phyloP scores from a whole-genome alignment of 2,113 vertebrate species.

The Microcebus murinus region DNA sequence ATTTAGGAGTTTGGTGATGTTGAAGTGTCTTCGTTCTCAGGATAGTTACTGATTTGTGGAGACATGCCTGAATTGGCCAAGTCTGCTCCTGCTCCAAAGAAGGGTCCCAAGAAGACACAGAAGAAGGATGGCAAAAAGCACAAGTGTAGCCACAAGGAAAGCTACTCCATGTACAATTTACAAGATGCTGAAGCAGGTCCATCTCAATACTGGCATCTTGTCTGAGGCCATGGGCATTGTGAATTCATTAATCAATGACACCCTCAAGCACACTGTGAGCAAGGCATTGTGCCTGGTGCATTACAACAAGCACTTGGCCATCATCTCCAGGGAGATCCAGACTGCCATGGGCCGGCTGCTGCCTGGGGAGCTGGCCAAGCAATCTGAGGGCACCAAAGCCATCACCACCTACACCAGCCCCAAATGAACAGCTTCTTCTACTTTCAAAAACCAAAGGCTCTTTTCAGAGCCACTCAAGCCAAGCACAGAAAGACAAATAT shows the following conservation, averaged over 20 bases:
- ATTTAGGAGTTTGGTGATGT: not conserved
- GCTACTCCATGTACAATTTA: not conserved
- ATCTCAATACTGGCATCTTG: not conserved
- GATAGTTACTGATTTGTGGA: not conserved
- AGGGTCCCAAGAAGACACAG: not conserved
- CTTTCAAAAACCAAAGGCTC: not conserved
- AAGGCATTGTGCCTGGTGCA: not conserved
- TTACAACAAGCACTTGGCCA: not conserved
- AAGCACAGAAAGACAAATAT: not conserved
- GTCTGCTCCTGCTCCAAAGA: not conserved
- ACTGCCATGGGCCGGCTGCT: not conserved
- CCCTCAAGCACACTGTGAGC: not conserved
- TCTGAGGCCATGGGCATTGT: not conserved
- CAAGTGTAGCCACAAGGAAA: not conserved
- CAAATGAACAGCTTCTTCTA: not conserved
- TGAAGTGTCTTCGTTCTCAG: not conserved
- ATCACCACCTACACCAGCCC: not conserved
- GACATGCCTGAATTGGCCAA: not conserved
- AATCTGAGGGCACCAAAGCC: not conserved
- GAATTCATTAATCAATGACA: not conserved
- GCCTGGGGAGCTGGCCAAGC: not conserved
- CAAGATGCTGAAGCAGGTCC: not conserved
- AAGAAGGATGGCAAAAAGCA: not conserved
- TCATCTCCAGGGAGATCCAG: not conserved
- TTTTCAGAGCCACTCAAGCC: not conserved